phyloP scores from a whole-genome alignment of 2,113 vertebrate species.

The Cisticola juncidis region DNA sequence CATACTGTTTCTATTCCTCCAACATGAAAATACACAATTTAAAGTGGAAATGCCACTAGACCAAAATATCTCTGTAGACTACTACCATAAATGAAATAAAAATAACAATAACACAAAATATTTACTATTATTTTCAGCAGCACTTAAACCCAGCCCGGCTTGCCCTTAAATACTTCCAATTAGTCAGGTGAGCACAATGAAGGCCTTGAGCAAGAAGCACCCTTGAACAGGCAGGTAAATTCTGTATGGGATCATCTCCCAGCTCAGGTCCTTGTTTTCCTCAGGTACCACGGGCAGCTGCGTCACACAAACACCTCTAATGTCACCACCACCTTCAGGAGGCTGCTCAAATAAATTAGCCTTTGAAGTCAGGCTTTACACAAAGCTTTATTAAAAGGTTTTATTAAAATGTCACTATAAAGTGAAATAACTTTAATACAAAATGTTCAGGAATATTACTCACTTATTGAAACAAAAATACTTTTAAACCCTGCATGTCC shows the following conservation, averaged over 20 bases:
- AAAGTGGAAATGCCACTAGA: neutral
- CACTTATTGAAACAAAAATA: neutral
- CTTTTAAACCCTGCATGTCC: neutral
- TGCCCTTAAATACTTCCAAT: neutral
- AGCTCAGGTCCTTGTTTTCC: neutral
- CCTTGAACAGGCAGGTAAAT: neutral
- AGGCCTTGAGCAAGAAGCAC: neutral
- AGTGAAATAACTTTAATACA: neutral
- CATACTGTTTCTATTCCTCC: neutral
- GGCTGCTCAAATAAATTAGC: neutral
- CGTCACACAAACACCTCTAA: neutral
- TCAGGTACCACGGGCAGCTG: neutral
- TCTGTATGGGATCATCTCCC: neutral
- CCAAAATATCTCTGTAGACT: neutral
- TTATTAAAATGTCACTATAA: neutral
- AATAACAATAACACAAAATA: neutral
- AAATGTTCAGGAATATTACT: neutral
- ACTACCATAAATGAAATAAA: neutral
- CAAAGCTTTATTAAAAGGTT: constrained; percentile 23
- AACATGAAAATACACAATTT: neutral
- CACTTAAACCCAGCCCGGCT: neutral
- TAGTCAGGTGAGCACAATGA: neutral
- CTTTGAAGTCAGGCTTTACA: constrained; percentile 34
- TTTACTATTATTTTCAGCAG: neutral
- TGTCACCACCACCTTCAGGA: neutral